Percentiles rank a stretch among this genome's conserved stretches.
Evolutionary conservation across 2,113 vertebrate species (phyloP).

Genomic region (Ranitomeya variabilis): DNA sequence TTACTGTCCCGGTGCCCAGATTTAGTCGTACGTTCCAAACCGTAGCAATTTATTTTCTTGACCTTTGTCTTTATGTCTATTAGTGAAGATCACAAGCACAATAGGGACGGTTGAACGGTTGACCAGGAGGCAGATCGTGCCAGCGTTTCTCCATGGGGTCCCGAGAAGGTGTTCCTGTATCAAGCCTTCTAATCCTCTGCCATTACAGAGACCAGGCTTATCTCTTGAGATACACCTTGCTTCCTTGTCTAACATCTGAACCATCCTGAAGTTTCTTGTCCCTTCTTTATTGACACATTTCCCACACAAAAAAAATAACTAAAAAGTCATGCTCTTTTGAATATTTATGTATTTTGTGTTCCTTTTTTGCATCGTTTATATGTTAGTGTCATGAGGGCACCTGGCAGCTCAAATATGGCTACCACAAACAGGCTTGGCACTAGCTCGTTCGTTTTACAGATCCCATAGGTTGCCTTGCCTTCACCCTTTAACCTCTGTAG

Average conservation of each 20-base stretch:
- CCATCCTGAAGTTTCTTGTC: too few relatives aligned
- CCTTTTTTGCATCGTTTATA: too few relatives aligned
- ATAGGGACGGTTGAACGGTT: conserved; percentile 31
- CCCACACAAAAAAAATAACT: too few relatives aligned
- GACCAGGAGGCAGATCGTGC: neutral
- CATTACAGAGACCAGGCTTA: neutral
- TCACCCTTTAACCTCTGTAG: too few relatives aligned
- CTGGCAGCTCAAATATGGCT: too few relatives aligned
- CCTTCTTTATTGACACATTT: too few relatives aligned
- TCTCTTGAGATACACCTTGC: neutral
- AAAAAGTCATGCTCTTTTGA: too few relatives aligned
- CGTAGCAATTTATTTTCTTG: conserved; percentile 3
- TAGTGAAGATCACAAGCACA: conserved; percentile 4
- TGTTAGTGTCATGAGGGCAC: too few relatives aligned
- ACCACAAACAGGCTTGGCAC: too few relatives aligned
- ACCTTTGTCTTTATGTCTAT: neutral
- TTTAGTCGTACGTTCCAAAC: neutral
- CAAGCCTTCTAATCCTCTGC: neutral
- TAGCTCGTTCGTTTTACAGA: too few relatives aligned
- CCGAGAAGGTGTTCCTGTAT: neutral
- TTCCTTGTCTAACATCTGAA: neutral
- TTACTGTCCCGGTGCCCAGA: neutral
- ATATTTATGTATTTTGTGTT: too few relatives aligned
- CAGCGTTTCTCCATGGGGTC: conserved; percentile 16
- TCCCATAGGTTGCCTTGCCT: too few relatives aligned